These are phyloP conservation scores for Dastarcus helophoroides DNA, from an alignment of 2,888 invertebrate species.

Conservation along the genomic window DNA sequence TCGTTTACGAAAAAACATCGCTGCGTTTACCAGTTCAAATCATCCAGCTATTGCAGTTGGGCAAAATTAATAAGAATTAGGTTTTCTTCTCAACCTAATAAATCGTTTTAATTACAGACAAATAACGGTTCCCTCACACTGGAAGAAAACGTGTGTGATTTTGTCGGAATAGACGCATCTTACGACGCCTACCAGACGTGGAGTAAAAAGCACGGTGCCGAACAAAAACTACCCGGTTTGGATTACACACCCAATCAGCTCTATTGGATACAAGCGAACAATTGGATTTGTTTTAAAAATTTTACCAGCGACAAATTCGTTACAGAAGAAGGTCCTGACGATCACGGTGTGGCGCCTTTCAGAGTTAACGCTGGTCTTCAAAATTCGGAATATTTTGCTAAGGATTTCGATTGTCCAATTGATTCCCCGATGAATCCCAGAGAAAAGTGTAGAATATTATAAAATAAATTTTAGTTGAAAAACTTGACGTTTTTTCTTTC, in stretches of 20 bases:
- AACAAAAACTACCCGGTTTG: constrained; percentile 11
- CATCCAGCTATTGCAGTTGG: too few relatives aligned
- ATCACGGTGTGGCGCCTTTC: constrained; percentile 29
- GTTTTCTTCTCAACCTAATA: too few relatives aligned
- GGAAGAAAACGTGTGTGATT: constrained; percentile 87
- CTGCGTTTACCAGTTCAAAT: too few relatives aligned
- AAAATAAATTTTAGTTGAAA: too few relatives aligned
- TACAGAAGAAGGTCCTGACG: constrained; percentile 7
- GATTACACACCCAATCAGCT: constrained; percentile 29
- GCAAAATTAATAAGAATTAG: too few relatives aligned
- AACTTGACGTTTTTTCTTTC: too few relatives aligned
- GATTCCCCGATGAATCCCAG: constrained; percentile 44
- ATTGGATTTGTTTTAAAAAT: constrained; percentile 39
- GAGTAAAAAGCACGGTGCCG: constrained; percentile 8
- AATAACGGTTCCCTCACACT: too few relatives aligned
- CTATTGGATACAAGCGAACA: constrained; percentile 41
- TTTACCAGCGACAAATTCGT: constrained; percentile 35
- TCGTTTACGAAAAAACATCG: too few relatives aligned
- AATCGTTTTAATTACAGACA: too few relatives aligned
- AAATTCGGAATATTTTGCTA: constrained; percentile 43
- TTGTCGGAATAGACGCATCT: constrained; percentile 82
- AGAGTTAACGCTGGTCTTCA: constrained; percentile 44
- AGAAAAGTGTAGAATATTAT: constrained; percentile 38
- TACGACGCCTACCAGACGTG: constrained; percentile 28
- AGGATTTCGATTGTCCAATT: constrained; percentile 43